A percentile compares a stretch with the other conserved stretches of the same genome.
Evolutionary conservation across 2,113 vertebrate species (phyloP).

Genomic region (Cavia aperea): DNA sequence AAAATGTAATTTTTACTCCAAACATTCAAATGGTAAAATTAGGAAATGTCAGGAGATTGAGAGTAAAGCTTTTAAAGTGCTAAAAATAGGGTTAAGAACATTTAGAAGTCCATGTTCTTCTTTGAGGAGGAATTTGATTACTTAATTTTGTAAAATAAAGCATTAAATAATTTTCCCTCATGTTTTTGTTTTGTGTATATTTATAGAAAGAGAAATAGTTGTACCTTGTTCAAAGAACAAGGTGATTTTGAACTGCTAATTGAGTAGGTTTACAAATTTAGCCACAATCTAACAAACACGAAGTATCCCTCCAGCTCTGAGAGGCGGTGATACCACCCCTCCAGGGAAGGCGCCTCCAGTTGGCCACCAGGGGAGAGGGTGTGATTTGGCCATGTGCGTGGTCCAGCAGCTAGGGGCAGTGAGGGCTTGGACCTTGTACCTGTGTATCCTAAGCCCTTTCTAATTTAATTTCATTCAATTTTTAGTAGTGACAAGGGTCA

Average conservation of each 20-base stretch:
- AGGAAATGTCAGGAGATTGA: slow-evolving; percentile 49
- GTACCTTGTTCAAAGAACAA: slow-evolving; percentile 34
- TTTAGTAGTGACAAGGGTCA: too few relatives aligned
- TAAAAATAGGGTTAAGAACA: slow-evolving; percentile 60
- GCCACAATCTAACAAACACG: neutral
- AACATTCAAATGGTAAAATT: slow-evolving; percentile 56
- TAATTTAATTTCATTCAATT: neutral
- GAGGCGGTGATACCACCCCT: neutral
- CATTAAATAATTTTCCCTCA: slow-evolving; percentile 53
- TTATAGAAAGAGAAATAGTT: slow-evolving; percentile 45
- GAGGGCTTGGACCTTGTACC: neutral
- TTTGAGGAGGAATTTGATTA: slow-evolving; percentile 49
- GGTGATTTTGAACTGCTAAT: neutral
- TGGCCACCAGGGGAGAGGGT: neutral
- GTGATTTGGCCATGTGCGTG: neutral
- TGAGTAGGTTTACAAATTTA: slow-evolving; percentile 34
- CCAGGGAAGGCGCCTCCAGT: neutral
- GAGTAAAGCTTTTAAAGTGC: slow-evolving; percentile 46
- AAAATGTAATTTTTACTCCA: slow-evolving; percentile 49
- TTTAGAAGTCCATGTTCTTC: slow-evolving; percentile 42
- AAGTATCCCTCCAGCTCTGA: neutral
- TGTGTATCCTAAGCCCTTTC: neutral
- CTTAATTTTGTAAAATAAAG: slow-evolving; percentile 61
- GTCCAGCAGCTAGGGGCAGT: neutral
- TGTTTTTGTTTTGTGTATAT: slow-evolving; percentile 47